Evolutionary conservation across 2,888 invertebrate species (phyloP).

Genomic region (Unio pictorum): DNA sequence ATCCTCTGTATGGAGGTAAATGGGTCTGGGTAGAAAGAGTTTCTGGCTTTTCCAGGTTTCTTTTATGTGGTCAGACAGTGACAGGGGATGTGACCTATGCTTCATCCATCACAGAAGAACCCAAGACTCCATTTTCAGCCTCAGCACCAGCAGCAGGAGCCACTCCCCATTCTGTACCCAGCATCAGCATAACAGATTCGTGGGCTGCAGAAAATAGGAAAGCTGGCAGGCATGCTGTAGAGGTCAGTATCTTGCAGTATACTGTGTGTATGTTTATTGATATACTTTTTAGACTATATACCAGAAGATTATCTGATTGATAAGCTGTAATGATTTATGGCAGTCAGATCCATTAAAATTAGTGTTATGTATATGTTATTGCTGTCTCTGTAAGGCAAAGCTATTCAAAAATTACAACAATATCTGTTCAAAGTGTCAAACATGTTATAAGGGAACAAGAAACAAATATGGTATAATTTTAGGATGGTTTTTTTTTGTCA

Average conservation of each 20-base stretch:
- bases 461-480: too few species aligned
- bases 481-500: too few species aligned
- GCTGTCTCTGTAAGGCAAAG: too few species aligned
- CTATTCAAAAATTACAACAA: too few species aligned
- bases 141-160: slow-evolving; percentile 13
- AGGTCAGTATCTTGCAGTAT: slow-evolving; percentile 41
- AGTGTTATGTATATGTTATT: neutral
- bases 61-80: slow-evolving; percentile 71
- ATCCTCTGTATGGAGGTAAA: too few species aligned
- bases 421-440: too few species aligned
- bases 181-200: slow-evolving; percentile 26
- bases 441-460: too few species aligned
- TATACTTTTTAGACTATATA: neutral
- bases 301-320: neutral
- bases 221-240: slow-evolving; percentile 63
- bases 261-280: neutral
- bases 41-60: slow-evolving; percentile 54
- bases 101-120: slow-evolving; percentile 23
- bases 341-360: too few species aligned
- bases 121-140: slow-evolving; percentile 10
- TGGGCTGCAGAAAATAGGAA: slow-evolving; percentile 33
- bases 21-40: too few species aligned
- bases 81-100: slow-evolving; percentile 49
- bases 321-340: too few species aligned
- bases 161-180: slow-evolving; percentile 36